These are phyloP conservation scores for Neodiprion fabricii DNA, from an alignment of 1,140 invertebrate species.

Conservation along the genomic window DNA sequence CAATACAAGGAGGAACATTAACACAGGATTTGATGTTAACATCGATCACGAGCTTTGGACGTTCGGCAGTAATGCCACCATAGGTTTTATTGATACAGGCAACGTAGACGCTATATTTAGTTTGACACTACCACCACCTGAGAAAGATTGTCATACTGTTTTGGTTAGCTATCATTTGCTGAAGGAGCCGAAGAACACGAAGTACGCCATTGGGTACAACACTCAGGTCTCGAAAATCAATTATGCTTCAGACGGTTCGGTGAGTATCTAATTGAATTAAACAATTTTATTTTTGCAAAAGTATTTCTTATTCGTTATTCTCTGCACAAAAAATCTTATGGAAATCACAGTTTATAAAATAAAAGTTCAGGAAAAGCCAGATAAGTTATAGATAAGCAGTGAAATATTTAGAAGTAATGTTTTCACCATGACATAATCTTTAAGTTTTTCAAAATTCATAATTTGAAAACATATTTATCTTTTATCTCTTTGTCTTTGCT, in stretches of 20 bases:
- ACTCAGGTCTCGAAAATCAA: conserved; percentile 57
- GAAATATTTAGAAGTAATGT: no score
- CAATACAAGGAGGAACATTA: conserved; percentile 55
- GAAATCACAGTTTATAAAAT: no score
- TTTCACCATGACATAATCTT: no score
- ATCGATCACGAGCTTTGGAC: conserved; percentile 63
- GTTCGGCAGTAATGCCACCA: conserved; percentile 65
- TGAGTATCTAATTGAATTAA: conserved; percentile 33
- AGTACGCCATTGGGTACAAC: conserved; percentile 60
- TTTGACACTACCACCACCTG: conserved; percentile 67
- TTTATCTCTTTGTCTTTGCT: neutral
- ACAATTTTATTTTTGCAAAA: conserved; percentile 6
- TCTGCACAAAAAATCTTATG: no score
- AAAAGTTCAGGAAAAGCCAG: no score
- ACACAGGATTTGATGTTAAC: conserved; percentile 62
- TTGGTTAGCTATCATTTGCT: conserved; percentile 58
- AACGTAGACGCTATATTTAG: conserved; percentile 62
- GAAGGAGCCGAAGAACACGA: conserved; percentile 45
- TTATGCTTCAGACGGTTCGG: conserved; percentile 54
- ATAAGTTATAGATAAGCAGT: no score
- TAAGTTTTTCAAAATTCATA: no score
- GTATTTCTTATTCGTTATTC: no score
- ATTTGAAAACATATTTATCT: no score
- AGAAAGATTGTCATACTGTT: conserved; percentile 68
- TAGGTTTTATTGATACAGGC: conserved; percentile 57